phyloP scores from a whole-genome alignment of 1,140 invertebrate genomes.

The Aplysia californica region DNA sequence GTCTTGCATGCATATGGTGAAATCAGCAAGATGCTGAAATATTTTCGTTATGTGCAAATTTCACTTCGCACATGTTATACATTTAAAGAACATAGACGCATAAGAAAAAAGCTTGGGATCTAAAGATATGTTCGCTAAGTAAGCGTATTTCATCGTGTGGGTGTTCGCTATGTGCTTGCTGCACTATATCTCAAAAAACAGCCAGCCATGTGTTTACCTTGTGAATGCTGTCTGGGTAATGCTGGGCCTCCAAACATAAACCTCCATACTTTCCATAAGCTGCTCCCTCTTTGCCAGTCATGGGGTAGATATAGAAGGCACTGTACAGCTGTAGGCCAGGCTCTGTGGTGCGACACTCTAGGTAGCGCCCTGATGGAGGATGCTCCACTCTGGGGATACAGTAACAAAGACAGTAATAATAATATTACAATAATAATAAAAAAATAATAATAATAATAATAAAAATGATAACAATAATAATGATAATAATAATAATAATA shows the following conservation, averaged over 20 bases:
- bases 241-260: conserved; percentile 92
- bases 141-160: too few species aligned
- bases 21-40: too few species aligned
- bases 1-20: too few species aligned
- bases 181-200: neutral
- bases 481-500: too few species aligned
- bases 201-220: conserved; percentile 74
- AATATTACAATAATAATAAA: too few species aligned
- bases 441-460: too few species aligned
- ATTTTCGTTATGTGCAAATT: too few species aligned
- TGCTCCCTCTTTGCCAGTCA: conserved; percentile 79
- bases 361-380: conserved; percentile 75
- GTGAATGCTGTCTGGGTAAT: conserved; percentile 91
- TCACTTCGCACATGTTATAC: too few species aligned
- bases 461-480: too few species aligned
- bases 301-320: conserved; percentile 74
- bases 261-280: conserved; percentile 82
- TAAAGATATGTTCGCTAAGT: too few species aligned
- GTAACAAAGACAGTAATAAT: too few species aligned
- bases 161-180: neutral
- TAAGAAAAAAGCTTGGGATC: neutral
- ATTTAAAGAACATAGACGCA: neutral
- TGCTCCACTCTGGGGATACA: conserved; percentile 73
- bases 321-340: conserved; percentile 94
- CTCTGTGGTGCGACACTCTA: conserved; percentile 86